Base-by-base conservation (phyloP, 2,797 vertebrate genomes). In the Xenops minutus region DNA sequence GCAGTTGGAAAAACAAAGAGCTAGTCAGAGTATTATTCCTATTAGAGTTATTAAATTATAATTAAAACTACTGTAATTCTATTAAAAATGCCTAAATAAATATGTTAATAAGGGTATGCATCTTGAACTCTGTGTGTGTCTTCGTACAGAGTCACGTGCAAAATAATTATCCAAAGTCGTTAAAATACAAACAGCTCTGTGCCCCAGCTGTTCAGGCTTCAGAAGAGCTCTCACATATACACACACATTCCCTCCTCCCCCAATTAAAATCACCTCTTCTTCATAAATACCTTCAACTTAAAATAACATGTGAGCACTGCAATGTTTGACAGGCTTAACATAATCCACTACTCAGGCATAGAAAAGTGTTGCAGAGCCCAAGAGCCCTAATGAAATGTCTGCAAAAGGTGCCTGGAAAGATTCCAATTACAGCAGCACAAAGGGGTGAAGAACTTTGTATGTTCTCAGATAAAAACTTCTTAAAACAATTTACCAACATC, bases 181-280 rank as follows among this genome's bases (percentile, higher is more conserved):
- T 77, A 67, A 92, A 95, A 74, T 59, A 30, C 43, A 75, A 75
- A 7, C 26, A 91, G 36, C 36, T 94, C 51, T 32, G 34, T 66
- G 48, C 16, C 24, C 30, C 56, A 41, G 34, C 17, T 24, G 29
- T 11, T 78, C n/a, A 37, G 48, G 48, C 51, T 76, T 78, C 34
- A n/a, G n/a, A 89, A 30, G 5, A 37, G 41, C 23, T 76, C 75
- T 83, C 61, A 20, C 12, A 27, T 49, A 7, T 3, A 34, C 0
- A 5, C 24, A 32, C 21, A 19, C 21, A 11, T 22, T 58, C 43
- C n/a, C 29, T 55, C 41, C 29, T 75, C 59, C n/a, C 18, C 8
- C 39, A 55, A 2, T 30, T 63, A 63, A 24, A 66, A 78, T n/a
- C 36, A 16, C 9, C 13, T 78, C 46, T 63, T 75, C 55, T 61